Percentiles rank a stretch among this genome's conserved stretches.
These are phyloP conservation scores for Ivindomyrus marchei DNA, from an alignment of 2,113 vertebrate genomes.

Conservation along the genomic window DNA sequence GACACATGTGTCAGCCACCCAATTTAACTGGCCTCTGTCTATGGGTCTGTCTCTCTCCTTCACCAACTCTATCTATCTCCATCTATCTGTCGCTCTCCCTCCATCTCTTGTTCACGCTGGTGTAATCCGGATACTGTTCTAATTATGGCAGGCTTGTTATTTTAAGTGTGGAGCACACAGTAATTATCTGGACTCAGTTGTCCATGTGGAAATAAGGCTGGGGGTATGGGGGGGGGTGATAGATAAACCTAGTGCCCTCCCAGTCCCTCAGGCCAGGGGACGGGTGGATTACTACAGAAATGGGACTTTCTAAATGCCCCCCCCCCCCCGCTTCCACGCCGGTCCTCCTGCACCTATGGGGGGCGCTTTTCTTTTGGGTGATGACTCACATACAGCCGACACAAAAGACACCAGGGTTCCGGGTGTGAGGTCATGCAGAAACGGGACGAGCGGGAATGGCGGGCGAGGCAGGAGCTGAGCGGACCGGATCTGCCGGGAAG, in stretches of 20 bases:
- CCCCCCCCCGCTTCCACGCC: neutral
- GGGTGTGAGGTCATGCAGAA: neutral
- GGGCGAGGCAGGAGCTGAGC: neutral
- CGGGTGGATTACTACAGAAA: slow-evolving; percentile 7
- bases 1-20: neutral
- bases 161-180: slow-evolving; percentile 42
- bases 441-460: neutral
- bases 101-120: slow-evolving; percentile 12
- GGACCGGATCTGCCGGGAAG: neutral
- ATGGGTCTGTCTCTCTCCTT: slow-evolving; percentile 3
- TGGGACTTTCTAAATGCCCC: slow-evolving; percentile 8
- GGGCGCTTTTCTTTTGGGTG: neutral
- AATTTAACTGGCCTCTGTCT: slow-evolving; percentile 14
- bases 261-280: neutral
- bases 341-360: neutral
- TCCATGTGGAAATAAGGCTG: slow-evolving; percentile 21
- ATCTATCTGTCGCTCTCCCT: slow-evolving; percentile 11
- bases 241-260: neutral
- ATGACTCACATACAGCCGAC: neutral
- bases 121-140: slow-evolving; percentile 38
- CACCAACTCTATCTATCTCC: neutral
- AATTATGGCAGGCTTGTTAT: slow-evolving; percentile 45
- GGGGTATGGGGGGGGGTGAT: neutral
- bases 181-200: slow-evolving; percentile 37
- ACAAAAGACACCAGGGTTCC: neutral